Evolutionary conservation across 2,797 vertebrate species (phyloP), one percentile per base, ranked within the genome.

Genomic region (Cichlasoma orientale): DNA sequence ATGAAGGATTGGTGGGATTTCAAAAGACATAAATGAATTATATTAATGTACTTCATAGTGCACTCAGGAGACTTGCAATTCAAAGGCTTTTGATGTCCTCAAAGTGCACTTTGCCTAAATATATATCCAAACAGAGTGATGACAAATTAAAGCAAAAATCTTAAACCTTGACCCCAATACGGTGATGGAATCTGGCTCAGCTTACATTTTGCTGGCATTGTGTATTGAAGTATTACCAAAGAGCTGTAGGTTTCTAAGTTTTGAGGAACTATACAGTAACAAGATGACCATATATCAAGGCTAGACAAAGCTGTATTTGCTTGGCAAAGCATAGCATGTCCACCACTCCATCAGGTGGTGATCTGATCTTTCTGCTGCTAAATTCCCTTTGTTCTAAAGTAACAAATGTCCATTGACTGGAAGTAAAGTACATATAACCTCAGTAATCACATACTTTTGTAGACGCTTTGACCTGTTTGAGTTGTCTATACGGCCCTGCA

Each of bases 1-100:
- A 90, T 91, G 77, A 90, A 88, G 76, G 83, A 83, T 87, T 72
- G 72, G 80, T 86, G 84, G n/a, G 80, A 86, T 91, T 81, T 87
- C 70, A 61, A 44, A 57, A 89, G 82, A 87, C 79, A 73, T 75
- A 61, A 66, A 86, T 76, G 57, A 70, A 79, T 82, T 82, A 54
- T 83, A 72, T 77, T 78, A 83, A 79, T 78, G 55, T 38, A 82
- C 84, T 79, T 82, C 53, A 63, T 66, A 78, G 63, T 76, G 27
- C 73, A 29, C 71, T 79, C 50, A 31, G 50, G 74, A 83, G 86
- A 80, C 80, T 72, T 84, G 71, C 47, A 29, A 58, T 58, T 84
- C n/a, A 7, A 71, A 82, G 52, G 19, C 55, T 44, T 86, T 76
- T 85, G 63, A 90, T 90, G 82, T 80, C 58, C 44, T 81, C 80